These are phyloP conservation scores for Bombus soroeensis DNA, from an alignment of 1,140 invertebrate genomes.

Conservation along the genomic window DNA sequence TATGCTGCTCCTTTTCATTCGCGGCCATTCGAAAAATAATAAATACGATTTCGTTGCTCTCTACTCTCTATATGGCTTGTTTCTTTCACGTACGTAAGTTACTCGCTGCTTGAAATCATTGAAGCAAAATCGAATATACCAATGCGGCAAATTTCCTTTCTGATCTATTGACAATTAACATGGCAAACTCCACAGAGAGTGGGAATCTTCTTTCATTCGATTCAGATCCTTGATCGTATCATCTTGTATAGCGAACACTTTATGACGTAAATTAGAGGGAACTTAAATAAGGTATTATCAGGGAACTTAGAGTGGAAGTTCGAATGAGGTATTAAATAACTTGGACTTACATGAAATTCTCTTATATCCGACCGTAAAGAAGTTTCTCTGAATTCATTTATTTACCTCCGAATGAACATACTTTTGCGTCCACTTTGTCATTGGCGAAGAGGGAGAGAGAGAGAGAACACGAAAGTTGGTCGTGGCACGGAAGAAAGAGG, in stretches of 20 bases:
- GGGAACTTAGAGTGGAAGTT: background rate
- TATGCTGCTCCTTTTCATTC: slow-evolving; percentile 7
- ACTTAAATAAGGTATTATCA: no score
- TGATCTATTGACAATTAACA: background rate
- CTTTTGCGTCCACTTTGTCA: background rate
- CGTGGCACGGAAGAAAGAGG: no score
- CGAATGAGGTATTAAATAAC: background rate
- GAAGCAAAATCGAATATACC: background rate
- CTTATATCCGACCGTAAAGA: background rate
- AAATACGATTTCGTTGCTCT: background rate
- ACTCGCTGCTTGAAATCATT: background rate
- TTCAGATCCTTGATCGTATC: background rate
- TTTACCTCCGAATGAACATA: background rate
- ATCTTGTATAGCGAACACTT: background rate
- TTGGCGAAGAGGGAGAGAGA: background rate
- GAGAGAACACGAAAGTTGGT: background rate
- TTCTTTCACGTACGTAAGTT: background rate
- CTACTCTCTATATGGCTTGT: background rate
- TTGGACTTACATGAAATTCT: background rate
- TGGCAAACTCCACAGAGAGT: background rate
- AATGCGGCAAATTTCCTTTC: background rate
- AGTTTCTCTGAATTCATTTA: slow-evolving; percentile 5
- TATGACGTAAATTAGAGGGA: background rate
- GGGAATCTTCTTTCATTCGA: background rate
- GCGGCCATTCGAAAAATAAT: background rate